phyloP scores from a whole-genome alignment of 1,140 invertebrate genomes.

The Hirudo medicinalis region DNA sequence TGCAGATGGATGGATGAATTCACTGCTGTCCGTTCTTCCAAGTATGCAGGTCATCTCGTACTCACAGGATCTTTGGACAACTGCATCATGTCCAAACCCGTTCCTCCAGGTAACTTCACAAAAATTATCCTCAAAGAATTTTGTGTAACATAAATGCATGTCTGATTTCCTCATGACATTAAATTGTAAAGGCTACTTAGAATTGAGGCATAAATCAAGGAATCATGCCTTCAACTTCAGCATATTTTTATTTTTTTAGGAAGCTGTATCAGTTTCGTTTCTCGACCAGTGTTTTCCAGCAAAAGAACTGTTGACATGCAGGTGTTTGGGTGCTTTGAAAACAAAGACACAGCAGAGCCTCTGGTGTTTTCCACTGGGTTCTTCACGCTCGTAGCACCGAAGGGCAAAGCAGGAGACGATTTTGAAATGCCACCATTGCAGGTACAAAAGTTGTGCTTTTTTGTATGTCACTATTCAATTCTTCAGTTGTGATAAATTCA shows the following conservation, averaged over 20 bases:
- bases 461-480: too few relatives aligned
- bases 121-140: background rate
- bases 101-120: background rate
- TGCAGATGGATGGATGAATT: slow-evolving; percentile 11
- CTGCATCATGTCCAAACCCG: slow-evolving; percentile 3
- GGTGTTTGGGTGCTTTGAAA: background rate
- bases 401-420: too few relatives aligned
- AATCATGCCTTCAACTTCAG: background rate
- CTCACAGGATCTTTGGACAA: slow-evolving; percentile 3
- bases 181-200: background rate
- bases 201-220: background rate
- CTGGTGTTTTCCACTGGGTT: background rate
- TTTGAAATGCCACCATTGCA: too few relatives aligned
- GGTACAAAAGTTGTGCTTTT: too few relatives aligned
- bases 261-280: slow-evolving; percentile 4
- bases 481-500: too few relatives aligned
- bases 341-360: background rate
- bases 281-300: background rate
- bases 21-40: background rate
- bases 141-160: background rate
- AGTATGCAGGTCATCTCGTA: background rate
- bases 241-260: background rate
- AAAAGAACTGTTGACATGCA: background rate
- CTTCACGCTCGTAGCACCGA: background rate
- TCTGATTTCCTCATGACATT: background rate